phyloP scores from a whole-genome alignment of 2,797 vertebrate genomes.

The Scyliorhinus canicula region DNA sequence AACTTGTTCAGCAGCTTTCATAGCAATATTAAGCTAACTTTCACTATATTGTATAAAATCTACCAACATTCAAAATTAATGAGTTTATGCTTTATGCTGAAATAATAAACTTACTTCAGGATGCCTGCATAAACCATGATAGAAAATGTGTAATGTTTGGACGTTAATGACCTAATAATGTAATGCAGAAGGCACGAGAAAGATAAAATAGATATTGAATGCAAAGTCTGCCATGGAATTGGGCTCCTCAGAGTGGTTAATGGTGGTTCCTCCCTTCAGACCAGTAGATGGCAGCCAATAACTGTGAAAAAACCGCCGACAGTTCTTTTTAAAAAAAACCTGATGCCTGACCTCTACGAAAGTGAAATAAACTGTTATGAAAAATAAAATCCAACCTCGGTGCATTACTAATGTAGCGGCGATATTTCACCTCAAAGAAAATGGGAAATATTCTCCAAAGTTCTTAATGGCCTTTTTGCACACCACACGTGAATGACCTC shows the following conservation, averaged over 20 bases:
- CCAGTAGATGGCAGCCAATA: conserved; percentile 28
- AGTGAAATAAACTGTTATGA: background rate
- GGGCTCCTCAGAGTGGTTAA: too few species aligned
- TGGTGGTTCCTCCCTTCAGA: background rate
- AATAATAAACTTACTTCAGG: background rate
- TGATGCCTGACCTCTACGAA: background rate
- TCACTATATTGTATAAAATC: background rate
- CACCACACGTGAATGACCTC: background rate
- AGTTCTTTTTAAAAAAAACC: background rate
- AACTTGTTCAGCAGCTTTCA: background rate
- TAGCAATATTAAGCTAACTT: background rate
- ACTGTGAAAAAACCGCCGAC: background rate
- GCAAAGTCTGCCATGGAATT: background rate
- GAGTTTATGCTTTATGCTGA: background rate
- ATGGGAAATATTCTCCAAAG: background rate
- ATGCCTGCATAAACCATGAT: background rate
- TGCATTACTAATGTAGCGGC: background rate
- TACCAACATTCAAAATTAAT: background rate
- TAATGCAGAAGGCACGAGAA: background rate
- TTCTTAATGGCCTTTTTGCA: background rate
- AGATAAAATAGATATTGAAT: too few species aligned
- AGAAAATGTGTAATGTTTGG: background rate
- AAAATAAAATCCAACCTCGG: background rate
- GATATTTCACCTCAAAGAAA: background rate
- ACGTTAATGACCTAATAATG: background rate